A percentile compares a stretch with the other conserved stretches of the same genome.
phyloP scores from a whole-genome alignment of 2,113 vertebrate species.

The Sinocyclocheilus anophthalmus region DNA sequence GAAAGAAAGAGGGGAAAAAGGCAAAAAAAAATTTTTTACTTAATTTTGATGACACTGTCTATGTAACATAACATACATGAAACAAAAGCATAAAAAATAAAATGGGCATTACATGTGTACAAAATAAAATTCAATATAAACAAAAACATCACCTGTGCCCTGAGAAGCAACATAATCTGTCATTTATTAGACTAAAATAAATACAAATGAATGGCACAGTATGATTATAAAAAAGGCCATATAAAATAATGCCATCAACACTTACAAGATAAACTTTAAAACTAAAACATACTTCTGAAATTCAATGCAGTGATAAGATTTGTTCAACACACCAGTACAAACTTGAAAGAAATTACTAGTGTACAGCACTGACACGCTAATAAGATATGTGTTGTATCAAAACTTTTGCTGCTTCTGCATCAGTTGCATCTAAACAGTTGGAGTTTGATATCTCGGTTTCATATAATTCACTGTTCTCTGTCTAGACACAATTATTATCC shows the following conservation, averaged over 20 bases:
- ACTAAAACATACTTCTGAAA: constrained; percentile 13
- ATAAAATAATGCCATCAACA: neutral
- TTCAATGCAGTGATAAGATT: neutral
- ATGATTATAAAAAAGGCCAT: constrained; percentile 28
- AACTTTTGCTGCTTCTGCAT: neutral
- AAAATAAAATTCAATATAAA: neutral
- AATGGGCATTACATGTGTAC: neutral
- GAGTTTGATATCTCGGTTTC: neutral
- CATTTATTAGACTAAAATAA: constrained; percentile 19
- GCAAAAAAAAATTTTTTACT: too few relatives aligned
- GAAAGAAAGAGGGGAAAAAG: neutral
- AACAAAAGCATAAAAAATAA: neutral
- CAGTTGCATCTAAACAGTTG: neutral
- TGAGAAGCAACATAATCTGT: constrained; percentile 4
- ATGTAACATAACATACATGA: too few relatives aligned
- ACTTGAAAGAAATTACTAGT: neutral
- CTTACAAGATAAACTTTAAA: neutral
- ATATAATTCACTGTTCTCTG: neutral
- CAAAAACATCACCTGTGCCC: constrained; percentile 18
- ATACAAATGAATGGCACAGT: neutral
- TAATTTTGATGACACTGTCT: too few relatives aligned
- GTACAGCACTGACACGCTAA: constrained; percentile 1
- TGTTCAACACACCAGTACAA: constrained; percentile 17
- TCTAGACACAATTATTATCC: constrained; percentile 12
- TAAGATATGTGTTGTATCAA: neutral